These are phyloP conservation scores for Creontiades dilutus DNA, from an alignment of 2,888 invertebrate genomes.

Conservation along the genomic window DNA sequence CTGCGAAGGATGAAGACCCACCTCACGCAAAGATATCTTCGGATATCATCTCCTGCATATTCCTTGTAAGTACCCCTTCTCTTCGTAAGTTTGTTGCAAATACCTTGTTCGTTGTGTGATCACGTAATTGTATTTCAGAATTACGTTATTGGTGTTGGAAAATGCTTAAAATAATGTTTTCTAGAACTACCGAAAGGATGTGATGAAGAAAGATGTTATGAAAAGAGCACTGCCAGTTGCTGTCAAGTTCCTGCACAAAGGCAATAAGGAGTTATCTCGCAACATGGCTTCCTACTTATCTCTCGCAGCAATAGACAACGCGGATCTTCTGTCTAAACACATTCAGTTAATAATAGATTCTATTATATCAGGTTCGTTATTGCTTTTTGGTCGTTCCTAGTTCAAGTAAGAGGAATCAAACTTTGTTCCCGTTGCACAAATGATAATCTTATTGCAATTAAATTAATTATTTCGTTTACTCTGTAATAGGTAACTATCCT, in stretches of 20 bases:
- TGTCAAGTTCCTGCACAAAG: conserved; percentile 93
- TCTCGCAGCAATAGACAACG: conserved; percentile 94
- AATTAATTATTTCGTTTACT: background rate
- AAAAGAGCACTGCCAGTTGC: conserved; percentile 92
- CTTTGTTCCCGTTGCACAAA: no score
- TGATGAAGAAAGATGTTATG: conserved; percentile 87
- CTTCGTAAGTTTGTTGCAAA: no score
- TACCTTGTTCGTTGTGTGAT: no score
- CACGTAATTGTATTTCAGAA: no score
- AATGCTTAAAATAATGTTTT: conserved; percentile 12
- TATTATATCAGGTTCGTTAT: conserved; percentile 86
- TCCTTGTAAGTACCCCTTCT: conserved; percentile 84
- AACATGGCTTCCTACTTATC: conserved; percentile 96
- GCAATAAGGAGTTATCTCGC: conserved; percentile 92
- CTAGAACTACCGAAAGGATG: conserved; percentile 86
- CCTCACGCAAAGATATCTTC: conserved; percentile 98
- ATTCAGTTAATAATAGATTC: conserved; percentile 94
- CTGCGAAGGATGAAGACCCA: conserved; percentile 90
- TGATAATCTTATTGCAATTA: background rate
- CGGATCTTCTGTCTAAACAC: conserved; percentile 90
- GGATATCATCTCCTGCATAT: conserved; percentile 96
- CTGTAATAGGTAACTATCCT: conserved; percentile 86
- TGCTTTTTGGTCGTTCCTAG: no score
- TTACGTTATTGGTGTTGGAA: no score
- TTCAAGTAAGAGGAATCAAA: no score